Base-by-base conservation (phyloP, 2,888 invertebrate species). In the Theretra japonica region DNA sequence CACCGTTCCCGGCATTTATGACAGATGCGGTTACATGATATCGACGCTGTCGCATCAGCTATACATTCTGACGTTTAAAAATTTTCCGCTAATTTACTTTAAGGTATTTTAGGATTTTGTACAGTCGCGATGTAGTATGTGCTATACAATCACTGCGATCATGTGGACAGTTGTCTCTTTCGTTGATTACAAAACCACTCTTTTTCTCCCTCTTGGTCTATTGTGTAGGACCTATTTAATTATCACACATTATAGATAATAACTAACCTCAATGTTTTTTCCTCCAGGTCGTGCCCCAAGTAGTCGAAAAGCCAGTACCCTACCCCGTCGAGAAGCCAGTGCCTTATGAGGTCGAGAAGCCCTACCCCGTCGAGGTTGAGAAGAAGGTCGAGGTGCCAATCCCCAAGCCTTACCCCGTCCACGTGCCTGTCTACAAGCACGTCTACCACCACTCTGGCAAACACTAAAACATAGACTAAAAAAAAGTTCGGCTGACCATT, bases 361-460 rank as follows among this genome's bases (percentile, higher is more conserved):
- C 97, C 6, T 97, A 96, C 95, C 96, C 96, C 79, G 96, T 97
- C 6, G 96, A 96, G 87, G 96, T 97, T 41, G 96, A 97, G 77
- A 97, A 96, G 91, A 96, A 95, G 84, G 96, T 97, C 68, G 96
- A 96, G 85, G 95, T 97, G 62, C 95, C 96, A 19, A 95, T 96
- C 79, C 95, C 96, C 80, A 96, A 96, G 84, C 96, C 97, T 7
- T 97, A 97, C 90, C 96, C 96, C 72, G 96, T 97, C 79, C 97
- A 97, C 79, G 95, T 96, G 17, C 96, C 96, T 59, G 96, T 97
- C 23, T 97, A 96, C 93, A 97, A 96, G 86, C 97, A 97, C 88
- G 95, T 97, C 80, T 96, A 96, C 92, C 96, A 96, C 88, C 95
- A 96, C 84, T 93, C 94, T 78, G 94, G 93, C 86, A 93, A 95